Percentiles rank a stretch among this genome's conserved stretches.
Conservation (phyloP, 2,113 vertebrate species). For the Microcebus lehilahytsara region DNA sequence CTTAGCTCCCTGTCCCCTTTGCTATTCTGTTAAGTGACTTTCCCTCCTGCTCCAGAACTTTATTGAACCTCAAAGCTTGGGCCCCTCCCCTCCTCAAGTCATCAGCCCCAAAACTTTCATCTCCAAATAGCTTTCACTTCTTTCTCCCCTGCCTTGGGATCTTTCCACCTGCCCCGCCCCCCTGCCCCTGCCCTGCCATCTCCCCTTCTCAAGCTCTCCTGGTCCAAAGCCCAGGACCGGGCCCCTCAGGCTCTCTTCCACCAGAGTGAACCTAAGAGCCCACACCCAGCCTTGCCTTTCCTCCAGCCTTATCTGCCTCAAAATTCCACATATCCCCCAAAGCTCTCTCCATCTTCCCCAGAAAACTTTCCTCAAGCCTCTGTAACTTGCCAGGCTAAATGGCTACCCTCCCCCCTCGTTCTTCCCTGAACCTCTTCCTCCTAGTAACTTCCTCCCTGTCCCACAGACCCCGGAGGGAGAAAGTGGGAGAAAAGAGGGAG, state of each 20-base stretch:
- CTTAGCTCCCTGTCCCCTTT: background rate
- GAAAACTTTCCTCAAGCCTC: constrained; percentile 30
- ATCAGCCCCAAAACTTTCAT: background rate
- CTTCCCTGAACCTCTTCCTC: background rate
- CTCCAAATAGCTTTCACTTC: background rate
- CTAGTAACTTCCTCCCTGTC: background rate
- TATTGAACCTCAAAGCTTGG: background rate
- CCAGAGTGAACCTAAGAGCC: background rate
- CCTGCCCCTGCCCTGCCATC: background rate
- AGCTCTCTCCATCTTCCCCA: background rate
- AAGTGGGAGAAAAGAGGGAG: background rate
- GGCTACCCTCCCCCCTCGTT: background rate
- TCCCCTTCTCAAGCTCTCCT: background rate
- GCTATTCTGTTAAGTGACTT: background rate
- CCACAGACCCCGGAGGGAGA: background rate
- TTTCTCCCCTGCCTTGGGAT: background rate
- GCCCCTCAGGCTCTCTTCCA: background rate
- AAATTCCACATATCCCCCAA: background rate
- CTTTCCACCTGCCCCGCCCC: background rate
- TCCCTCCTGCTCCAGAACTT: constrained; percentile 26
- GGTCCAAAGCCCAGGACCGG: background rate
- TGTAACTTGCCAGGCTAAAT: constrained; percentile 28
- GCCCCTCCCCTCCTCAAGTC: background rate
- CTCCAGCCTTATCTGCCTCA: background rate
- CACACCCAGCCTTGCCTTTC: background rate